Percentiles rank a stretch among this genome's conserved stretches.
Conservation (phyloP, 2,888 invertebrate genomes). For the Exephanes ischioxanthus region DNA sequence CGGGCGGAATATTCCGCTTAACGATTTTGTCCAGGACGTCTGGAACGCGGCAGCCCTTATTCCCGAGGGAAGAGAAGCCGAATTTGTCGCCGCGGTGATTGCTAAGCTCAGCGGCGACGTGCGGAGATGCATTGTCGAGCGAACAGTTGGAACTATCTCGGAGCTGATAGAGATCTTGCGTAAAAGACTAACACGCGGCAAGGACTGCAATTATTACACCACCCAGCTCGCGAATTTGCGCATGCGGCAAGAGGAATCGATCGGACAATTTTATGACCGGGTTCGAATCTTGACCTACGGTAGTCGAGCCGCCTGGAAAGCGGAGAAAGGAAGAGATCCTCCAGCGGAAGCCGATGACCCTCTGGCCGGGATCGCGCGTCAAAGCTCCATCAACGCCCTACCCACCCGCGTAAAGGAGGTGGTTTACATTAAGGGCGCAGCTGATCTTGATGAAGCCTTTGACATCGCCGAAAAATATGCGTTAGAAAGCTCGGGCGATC, state of each 20-base stretch:
- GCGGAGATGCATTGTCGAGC: background rate
- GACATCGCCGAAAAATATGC: background rate
- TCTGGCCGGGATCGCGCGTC: background rate
- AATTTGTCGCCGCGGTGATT: no score
- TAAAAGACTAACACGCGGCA: background rate
- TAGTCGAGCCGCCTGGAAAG: background rate
- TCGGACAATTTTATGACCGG: background rate
- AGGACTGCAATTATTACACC: background rate
- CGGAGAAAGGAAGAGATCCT: background rate
- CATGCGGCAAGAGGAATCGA: background rate
- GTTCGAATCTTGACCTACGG: background rate
- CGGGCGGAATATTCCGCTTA: no score
- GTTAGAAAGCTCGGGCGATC: background rate
- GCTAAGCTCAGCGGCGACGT: no score
- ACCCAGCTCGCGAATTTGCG: background rate
- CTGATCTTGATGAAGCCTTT: background rate
- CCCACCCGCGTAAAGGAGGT: background rate
- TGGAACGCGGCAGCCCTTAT: no score
- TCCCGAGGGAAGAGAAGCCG: background rate
- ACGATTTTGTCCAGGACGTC: no score
- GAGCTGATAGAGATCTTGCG: background rate
- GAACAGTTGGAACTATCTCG: background rate
- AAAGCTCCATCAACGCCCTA: background rate
- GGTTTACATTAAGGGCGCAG: background rate
- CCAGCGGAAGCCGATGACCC: background rate